Percentiles rank a stretch among this genome's conserved stretches.
Evolutionary conservation across 1,140 invertebrate genomes (phyloP).

Genomic region (Popillia japonica): DNA sequence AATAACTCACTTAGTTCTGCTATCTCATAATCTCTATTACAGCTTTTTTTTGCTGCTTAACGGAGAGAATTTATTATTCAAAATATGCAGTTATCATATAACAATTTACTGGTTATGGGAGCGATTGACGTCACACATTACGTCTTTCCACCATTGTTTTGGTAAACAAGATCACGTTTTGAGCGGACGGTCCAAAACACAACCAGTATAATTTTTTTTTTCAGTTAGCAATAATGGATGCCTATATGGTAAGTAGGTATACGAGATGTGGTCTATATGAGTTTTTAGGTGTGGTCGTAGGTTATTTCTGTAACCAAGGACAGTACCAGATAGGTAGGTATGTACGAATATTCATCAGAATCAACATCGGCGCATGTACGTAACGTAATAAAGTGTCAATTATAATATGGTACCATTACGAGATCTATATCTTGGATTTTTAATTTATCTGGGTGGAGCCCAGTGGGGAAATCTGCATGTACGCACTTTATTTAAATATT

Average conservation of each 20-base stretch:
- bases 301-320: conserved; percentile 10
- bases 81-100: conserved; percentile 11
- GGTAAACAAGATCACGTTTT: conserved; percentile 14
- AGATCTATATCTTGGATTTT: not conserved
- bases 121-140: conserved; percentile 4
- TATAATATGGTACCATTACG: not conserved
- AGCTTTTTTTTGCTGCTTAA: not conserved
- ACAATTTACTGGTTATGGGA: not conserved
- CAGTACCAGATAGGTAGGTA: not conserved
- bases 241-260: not conserved
- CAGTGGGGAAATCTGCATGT: not conserved
- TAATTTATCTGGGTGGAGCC: conserved; percentile 13
- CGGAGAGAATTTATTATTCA: not conserved
- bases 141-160: not conserved
- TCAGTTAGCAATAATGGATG: too few relatives aligned
- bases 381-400: conserved; percentile 9
- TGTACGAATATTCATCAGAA: not conserved
- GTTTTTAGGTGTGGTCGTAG: conserved; percentile 2
- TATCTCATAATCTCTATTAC: not conserved
- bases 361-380: too few relatives aligned
- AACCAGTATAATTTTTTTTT: not conserved
- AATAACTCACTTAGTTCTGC: not conserved
- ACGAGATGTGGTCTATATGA: not conserved
- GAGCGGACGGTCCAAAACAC: not conserved
- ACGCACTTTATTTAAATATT: not conserved